Evolutionary conservation across 2,113 vertebrate species (phyloP).

Genomic region (Podiceps cristatus): DNA sequence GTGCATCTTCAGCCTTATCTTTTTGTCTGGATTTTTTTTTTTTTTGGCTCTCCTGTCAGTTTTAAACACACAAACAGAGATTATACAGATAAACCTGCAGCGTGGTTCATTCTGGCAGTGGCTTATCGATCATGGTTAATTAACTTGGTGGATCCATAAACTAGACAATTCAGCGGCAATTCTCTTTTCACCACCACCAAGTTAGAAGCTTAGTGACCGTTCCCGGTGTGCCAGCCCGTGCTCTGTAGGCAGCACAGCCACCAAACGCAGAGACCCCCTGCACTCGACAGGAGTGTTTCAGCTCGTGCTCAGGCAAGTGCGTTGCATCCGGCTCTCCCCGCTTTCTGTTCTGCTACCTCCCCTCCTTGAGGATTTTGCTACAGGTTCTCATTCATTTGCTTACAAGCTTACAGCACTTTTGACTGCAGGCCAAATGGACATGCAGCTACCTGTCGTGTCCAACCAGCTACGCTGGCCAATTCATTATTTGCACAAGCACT

Average conservation of each 20-base stretch:
- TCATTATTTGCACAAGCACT: neutral
- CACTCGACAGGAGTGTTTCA: fast-evolving
- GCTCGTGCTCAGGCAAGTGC: fast-evolving
- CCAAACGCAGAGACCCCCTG: fast-evolving
- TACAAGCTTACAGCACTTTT: neutral
- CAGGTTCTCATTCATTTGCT: no score
- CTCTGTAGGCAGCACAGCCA: fast-evolving
- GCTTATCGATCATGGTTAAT: neutral
- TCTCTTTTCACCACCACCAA: neutral
- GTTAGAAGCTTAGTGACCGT: neutral
- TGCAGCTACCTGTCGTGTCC: fast-evolving
- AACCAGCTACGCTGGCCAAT: fast-evolving
- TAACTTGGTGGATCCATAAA: neutral
- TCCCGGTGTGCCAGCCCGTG: neutral
- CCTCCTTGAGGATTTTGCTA: neutral
- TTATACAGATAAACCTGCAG: neutral
- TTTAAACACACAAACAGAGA: neutral
- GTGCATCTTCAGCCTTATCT: constrained; percentile 13
- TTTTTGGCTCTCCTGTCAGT: neutral
- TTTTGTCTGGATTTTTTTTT: neutral
- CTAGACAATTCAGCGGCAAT: neutral
- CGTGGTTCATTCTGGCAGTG: neutral
- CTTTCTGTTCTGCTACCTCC: fast-evolving
- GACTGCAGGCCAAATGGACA: neutral
- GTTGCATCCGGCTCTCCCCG: fast-evolving